These are phyloP conservation scores for Antitype chi DNA, from an alignment of 2,888 invertebrate species.

Conservation along the genomic window DNA sequence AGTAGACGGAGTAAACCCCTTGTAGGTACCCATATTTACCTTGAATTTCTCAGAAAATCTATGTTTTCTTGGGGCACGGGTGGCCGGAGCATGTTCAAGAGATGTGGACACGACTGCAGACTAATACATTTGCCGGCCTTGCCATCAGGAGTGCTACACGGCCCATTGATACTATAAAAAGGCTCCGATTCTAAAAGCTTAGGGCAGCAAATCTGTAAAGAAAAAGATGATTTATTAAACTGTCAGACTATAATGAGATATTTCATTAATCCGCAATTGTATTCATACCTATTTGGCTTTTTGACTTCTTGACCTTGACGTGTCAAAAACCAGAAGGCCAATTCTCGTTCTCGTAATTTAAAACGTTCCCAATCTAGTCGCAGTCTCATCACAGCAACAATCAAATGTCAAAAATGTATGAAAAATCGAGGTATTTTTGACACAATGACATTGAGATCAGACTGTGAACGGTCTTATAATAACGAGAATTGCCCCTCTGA, in stretches of 20 bases:
- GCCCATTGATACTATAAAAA: background rate
- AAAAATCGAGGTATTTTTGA: too few relatives aligned
- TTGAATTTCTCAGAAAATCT: slow-evolving; percentile 31
- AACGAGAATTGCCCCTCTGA: too few relatives aligned
- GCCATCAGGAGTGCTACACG: slow-evolving; percentile 72
- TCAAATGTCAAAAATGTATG: too few relatives aligned
- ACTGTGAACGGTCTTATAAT: too few relatives aligned
- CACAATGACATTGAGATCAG: too few relatives aligned
- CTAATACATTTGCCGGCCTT: slow-evolving; percentile 61
- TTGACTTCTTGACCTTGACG: too few relatives aligned
- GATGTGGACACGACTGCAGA: slow-evolving; percentile 23
- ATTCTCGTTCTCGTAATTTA: too few relatives aligned
- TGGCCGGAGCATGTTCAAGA: slow-evolving; percentile 32
- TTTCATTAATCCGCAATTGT: too few relatives aligned
- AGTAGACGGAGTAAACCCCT: too few relatives aligned
- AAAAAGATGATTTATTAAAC: background rate
- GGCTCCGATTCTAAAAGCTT: background rate
- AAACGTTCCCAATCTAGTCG: too few relatives aligned
- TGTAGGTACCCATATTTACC: slow-evolving; percentile 18
- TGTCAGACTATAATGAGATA: background rate
- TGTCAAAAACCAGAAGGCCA: too few relatives aligned
- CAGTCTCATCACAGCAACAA: too few relatives aligned
- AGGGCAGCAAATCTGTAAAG: slow-evolving; percentile 64
- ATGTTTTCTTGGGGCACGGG: slow-evolving; percentile 20
- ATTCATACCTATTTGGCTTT: background rate